Conservation (phyloP, 1,140 invertebrate genomes). For the Zaprionus inermis region DNA sequence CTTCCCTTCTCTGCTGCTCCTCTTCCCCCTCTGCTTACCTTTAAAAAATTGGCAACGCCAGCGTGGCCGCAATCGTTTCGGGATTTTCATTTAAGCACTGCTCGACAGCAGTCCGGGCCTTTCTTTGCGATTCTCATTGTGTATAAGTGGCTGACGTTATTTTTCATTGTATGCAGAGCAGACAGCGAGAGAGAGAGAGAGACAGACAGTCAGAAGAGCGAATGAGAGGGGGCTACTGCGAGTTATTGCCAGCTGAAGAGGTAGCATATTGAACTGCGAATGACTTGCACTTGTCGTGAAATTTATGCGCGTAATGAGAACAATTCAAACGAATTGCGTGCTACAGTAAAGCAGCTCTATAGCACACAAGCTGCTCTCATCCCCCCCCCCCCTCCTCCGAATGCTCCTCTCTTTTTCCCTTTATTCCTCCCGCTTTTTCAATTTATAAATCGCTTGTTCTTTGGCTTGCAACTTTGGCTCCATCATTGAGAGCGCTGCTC, state of each 20-base stretch:
- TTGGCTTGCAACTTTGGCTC: slow-evolving; percentile 2
- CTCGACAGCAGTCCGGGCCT: slow-evolving; percentile 9
- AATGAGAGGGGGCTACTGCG: neutral
- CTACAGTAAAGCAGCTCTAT: slow-evolving; percentile 20
- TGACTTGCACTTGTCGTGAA: slow-evolving; percentile 33
- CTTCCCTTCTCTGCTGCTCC: neutral
- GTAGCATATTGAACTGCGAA: slow-evolving; percentile 32
- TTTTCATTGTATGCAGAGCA: slow-evolving; percentile 29
- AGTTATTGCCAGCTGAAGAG: slow-evolving; percentile 11
- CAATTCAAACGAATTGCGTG: slow-evolving; percentile 12
- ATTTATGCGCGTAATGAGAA: slow-evolving; percentile 37
- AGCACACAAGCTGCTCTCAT: neutral
- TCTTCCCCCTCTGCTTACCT: neutral
- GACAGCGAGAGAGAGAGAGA: slow-evolving; percentile 11
- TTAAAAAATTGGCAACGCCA: slow-evolving; percentile 54
- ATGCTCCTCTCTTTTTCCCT: neutral
- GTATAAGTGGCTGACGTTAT: slow-evolving; percentile 60
- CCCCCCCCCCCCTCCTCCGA: neutral
- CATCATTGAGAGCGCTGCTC: too few relatives aligned
- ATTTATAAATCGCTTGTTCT: slow-evolving; percentile 13
- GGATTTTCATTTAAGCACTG: slow-evolving; percentile 42
- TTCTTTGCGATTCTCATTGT: slow-evolving; percentile 53
- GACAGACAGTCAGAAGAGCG: neutral
- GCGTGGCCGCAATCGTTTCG: slow-evolving; percentile 42
- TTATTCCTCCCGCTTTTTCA: neutral